A percentile compares a stretch with the other conserved stretches of the same genome.
These are phyloP conservation scores for Uloborus plumipes DNA, from an alignment of 2,888 invertebrate species.

Conservation along the genomic window DNA sequence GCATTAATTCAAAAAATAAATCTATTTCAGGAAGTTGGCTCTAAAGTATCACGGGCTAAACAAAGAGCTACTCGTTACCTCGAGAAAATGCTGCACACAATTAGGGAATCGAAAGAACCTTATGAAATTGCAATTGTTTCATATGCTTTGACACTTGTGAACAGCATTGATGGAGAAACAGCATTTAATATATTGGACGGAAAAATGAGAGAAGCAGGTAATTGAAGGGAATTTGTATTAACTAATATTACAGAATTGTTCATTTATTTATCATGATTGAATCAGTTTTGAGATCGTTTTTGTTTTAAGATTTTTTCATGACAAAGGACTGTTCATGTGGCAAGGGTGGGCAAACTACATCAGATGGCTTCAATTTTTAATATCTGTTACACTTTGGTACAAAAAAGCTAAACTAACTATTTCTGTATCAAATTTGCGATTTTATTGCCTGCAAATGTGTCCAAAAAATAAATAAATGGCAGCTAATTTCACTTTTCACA, in stretches of 20 bases:
- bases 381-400: too few species aligned
- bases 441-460: too few species aligned
- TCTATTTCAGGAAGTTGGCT: constrained; percentile 75
- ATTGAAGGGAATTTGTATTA: background rate
- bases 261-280: too few species aligned
- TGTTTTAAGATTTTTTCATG: too few species aligned
- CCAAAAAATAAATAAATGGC: too few species aligned
- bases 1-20: background rate
- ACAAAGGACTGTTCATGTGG: too few species aligned
- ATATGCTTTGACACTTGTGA: constrained; percentile 85
- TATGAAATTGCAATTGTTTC: constrained; percentile 91
- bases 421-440: too few species aligned
- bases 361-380: too few species aligned
- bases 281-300: too few species aligned
- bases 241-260: background rate
- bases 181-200: constrained; percentile 82
- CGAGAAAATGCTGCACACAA: constrained; percentile 83
- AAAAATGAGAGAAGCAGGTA: constrained; percentile 79
- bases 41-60: constrained; percentile 82
- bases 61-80: constrained; percentile 84
- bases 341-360: too few species aligned
- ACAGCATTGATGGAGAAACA: constrained; percentile 86
- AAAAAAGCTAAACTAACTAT: too few species aligned
- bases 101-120: constrained; percentile 81
- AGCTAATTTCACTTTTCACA: too few species aligned